phyloP scores from a whole-genome alignment of 2,888 invertebrate species.

The Anaspis maculata region DNA sequence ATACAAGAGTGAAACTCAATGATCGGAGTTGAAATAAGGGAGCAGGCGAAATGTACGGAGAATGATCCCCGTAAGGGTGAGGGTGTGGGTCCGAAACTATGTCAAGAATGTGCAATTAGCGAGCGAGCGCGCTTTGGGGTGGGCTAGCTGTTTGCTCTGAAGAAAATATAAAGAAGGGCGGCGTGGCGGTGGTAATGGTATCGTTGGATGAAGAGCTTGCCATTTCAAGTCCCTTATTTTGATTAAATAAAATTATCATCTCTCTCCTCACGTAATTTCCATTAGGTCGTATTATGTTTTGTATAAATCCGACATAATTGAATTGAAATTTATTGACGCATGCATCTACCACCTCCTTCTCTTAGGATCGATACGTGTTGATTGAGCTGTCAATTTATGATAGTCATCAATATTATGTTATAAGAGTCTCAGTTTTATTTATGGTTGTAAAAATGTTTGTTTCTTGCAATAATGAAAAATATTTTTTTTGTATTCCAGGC shows the following conservation, averaged over 20 bases:
- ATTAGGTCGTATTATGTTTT: constrained; percentile 4
- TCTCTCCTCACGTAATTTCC: neutral
- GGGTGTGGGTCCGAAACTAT: constrained; percentile 78
- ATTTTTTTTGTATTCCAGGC: constrained; percentile 58
- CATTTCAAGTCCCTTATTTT: too few relatives aligned
- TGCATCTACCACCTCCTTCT: too few relatives aligned
- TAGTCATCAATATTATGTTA: too few relatives aligned
- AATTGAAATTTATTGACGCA: neutral
- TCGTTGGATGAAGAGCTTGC: constrained; percentile 32
- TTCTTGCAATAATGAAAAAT: too few relatives aligned
- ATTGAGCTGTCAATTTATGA: too few relatives aligned
- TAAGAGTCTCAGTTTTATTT: too few relatives aligned
- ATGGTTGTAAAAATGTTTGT: too few relatives aligned
- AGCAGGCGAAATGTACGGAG: constrained; percentile 16
- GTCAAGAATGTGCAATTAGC: constrained; percentile 97
- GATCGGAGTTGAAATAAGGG: constrained; percentile 22
- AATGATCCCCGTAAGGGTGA: constrained; percentile 43
- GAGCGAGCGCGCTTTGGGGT: constrained; percentile 60
- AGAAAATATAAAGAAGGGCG: constrained; percentile 65
- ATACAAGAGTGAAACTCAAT: constrained; percentile 11
- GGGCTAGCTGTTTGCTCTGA: constrained; percentile 41
- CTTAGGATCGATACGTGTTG: too few relatives aligned
- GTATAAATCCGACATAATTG: neutral
- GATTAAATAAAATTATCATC: too few relatives aligned
- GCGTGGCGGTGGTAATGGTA: constrained; percentile 21